Evolutionary conservation across 2,888 invertebrate species (phyloP).

Genomic region (Trypoxylon attenuatum): DNA sequence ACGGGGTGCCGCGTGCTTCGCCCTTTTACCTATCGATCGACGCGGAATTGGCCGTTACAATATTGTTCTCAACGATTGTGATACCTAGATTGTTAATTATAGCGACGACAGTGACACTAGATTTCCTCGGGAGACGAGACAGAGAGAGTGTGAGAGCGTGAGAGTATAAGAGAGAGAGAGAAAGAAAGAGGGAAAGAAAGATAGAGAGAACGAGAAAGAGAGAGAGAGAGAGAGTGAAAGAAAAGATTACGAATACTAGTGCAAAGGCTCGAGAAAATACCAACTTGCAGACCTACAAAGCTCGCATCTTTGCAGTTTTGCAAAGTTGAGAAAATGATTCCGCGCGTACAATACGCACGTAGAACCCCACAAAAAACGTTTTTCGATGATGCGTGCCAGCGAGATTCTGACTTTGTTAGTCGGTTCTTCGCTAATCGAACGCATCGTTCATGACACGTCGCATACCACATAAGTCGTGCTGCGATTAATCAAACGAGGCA

Average conservation of each 20-base stretch:
- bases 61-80: slow-evolving; percentile 60
- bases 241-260: too few relatives aligned
- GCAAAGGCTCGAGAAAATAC: too few relatives aligned
- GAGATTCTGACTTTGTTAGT: slow-evolving; percentile 41
- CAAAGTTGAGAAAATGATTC: too few relatives aligned
- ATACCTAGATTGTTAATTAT: slow-evolving; percentile 42
- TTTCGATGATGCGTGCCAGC: slow-evolving; percentile 34
- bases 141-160: too few relatives aligned
- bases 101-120: slow-evolving; percentile 18
- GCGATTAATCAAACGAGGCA: slow-evolving; percentile 23
- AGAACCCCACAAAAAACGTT: background rate
- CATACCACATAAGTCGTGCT: background rate
- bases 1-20: slow-evolving; percentile 33
- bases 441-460: slow-evolving; percentile 6
- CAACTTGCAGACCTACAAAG: too few relatives aligned
- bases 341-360: too few relatives aligned
- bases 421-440: slow-evolving; percentile 20
- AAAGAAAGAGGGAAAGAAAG: too few relatives aligned
- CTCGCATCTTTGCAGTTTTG: too few relatives aligned
- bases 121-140: background rate
- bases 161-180: too few relatives aligned
- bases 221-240: too few relatives aligned
- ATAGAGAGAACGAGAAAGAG: too few relatives aligned
- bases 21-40: slow-evolving; percentile 39
- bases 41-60: slow-evolving; percentile 23